Evolutionary conservation across 2,888 invertebrate species (phyloP), one percentile per base, ranked within the genome.

Genomic region (Scrobipalpa atriplicella): DNA sequence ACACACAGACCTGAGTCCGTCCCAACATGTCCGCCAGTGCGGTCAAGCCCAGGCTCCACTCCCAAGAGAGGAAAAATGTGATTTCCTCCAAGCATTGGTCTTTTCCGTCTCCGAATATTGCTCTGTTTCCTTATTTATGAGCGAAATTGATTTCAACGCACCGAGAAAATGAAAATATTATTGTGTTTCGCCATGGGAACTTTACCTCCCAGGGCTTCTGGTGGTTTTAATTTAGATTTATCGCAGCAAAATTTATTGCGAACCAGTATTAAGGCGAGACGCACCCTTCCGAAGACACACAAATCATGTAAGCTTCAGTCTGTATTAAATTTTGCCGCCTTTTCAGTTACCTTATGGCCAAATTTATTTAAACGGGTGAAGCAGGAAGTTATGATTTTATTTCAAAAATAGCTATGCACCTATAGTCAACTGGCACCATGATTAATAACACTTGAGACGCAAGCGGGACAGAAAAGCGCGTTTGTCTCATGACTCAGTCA

Each of bases 51-150:
- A 21, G 13, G 56, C 38, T 38, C 52, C 51, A 18, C 29, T 47
- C 60, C 68, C 63, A 1, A n/a, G 67, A 51, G 64, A 67, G 29
- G 61, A 66, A 52, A 66, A 68, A 68, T 66, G 69, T 67, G 66
- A 68, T 68, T 68, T 68, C 68, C 68, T 66, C 65, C 65, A 54
- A 64, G 56, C 58, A 66, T 68, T 71, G 68, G 58, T 63, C 67
- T 69, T 71, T 69, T 66, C 69, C 67, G 66, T 69, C 67, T 67
- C 66, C 56, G 62, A 70, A 68, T 70, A 69, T 66, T 66, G 62
- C 62, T 69, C 66, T 66, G 62, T 69, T 70, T 67, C 62, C 66
- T 69, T 69, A 69, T 66, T 69, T 69, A 67, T 66, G 66, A 65
- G 66, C 36, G 66, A 66, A 64, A 66, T 70, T 70, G 68, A 70